These are phyloP conservation scores for Thecocarcelia acutangulata DNA, from an alignment of 2,888 invertebrate genomes.

Conservation along the genomic window DNA sequence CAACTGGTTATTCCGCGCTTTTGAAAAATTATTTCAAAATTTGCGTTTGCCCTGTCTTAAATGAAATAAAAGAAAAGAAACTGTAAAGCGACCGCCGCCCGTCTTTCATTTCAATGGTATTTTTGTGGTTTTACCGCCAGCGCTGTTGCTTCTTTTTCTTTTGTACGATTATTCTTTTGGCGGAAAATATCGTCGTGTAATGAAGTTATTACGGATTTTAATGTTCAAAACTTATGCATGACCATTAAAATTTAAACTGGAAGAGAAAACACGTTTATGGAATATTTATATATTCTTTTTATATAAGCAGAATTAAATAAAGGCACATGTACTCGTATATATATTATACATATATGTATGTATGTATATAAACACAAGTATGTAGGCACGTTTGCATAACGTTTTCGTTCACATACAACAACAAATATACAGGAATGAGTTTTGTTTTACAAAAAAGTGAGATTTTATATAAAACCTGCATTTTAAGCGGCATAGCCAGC, in stretches of 20 bases:
- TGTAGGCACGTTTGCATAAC: no score
- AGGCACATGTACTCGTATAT: no score
- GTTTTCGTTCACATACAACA: no score
- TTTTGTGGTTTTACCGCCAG: neutral
- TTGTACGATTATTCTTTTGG: constrained; percentile 13
- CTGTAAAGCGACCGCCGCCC: neutral
- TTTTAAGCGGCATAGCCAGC: no score
- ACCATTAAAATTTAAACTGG: constrained; percentile 73
- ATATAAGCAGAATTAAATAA: no score
- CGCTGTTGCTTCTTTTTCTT: constrained; percentile 3
- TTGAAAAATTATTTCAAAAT: neutral
- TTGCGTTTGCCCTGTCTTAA: constrained; percentile 2
- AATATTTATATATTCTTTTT: no score
- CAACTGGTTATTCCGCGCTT: neutral
- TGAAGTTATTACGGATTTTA: constrained; percentile 79
- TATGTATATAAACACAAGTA: no score
- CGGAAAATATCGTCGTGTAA: constrained; percentile 73
- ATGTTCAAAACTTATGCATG: constrained; percentile 77
- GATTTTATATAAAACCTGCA: no score
- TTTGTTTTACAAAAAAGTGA: no score
- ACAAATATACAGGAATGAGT: no score
- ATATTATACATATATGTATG: no score
- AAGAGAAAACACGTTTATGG: constrained; percentile 75
- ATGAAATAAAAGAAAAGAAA: neutral
- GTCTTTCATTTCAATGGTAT: neutral